These are phyloP conservation scores for Platerodrilus igneus DNA, from an alignment of 2,888 invertebrate genomes.

Conservation along the genomic window DNA sequence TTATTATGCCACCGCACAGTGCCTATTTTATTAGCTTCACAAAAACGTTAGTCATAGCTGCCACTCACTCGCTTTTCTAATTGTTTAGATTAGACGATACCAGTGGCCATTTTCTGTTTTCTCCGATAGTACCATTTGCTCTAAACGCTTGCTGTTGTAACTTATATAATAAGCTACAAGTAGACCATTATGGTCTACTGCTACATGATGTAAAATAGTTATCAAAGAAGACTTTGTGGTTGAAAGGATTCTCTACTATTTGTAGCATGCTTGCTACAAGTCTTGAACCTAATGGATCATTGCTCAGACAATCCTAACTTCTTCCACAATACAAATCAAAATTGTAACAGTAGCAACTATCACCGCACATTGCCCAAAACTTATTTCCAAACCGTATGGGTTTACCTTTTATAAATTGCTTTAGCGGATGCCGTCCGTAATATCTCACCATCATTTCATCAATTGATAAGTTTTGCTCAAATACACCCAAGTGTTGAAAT, in stretches of 20 bases:
- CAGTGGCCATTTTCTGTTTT: no score
- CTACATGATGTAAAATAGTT: no score
- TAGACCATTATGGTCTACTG: constrained; percentile 10
- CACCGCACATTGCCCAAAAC: constrained; percentile 14
- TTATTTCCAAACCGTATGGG: constrained; percentile 17
- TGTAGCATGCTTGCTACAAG: constrained; percentile 4
- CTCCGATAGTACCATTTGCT: background rate
- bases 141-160: no score
- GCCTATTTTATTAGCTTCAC: no score
- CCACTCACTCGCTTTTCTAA: no score
- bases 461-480: constrained; percentile 6
- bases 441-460: constrained; percentile 19
- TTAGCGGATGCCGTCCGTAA: constrained; percentile 11
- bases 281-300: constrained; percentile 9
- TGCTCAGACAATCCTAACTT: no score
- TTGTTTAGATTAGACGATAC: no score
- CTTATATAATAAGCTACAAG: no score
- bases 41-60: no score
- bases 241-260: constrained; percentile 2
- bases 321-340: constrained; percentile 19
- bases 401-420: constrained; percentile 15
- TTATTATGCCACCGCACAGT: constrained; percentile 17
- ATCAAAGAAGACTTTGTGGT: constrained; percentile 5
- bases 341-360: constrained; percentile 14
- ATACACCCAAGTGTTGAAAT: constrained; percentile 4